Base-by-base conservation (phyloP, 1,140 invertebrate species). In the Aphelenchoides besseyi region DNA sequence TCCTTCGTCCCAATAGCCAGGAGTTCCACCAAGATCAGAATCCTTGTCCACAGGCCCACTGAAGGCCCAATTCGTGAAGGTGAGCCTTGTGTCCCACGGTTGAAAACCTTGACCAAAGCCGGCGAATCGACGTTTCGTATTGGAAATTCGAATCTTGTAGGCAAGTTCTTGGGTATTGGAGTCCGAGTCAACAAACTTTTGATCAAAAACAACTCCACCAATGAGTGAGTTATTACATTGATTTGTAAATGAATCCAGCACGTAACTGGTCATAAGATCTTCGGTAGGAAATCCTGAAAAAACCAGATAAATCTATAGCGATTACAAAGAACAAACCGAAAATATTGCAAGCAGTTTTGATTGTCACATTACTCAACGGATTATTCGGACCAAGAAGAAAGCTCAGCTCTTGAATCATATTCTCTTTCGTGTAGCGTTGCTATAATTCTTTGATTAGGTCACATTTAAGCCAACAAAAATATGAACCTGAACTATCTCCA, bases 1-100 rank as follows among this genome's bases (percentile, higher is more conserved):
- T 12, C 79, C 79, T 66, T 80, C 79, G 54, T 68, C 30, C 79
- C 79, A 80, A 29, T 80, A 80, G 2, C 79, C 79, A 30, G 79
- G 73, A 41, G 30, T 55, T 8, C 75, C 75, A 18, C 75, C 75
- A 28, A 33, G 32, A 1, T 12, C 36, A 3, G 30, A 23, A 3
- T 71, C 69, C 16, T 48, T 30, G 8, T 75, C 55, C 3, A 74
- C 61, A 16, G 75, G 75, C n/a, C 75, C 75, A 3, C 64, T 41
- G 36, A 77, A 54, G 26, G 53, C 41, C 23, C 68, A 37, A 18
- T 69, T 54, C 2, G 66, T 37, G 53, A 77, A 77, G 12, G 61
- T 32, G 33, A 30, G 26, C 41, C 33, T 78, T 32, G 75, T 77
- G 5, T 78, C 72, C 75, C 75, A 77, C 26, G 75, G 75, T 32